Percentiles rank a stretch among this genome's conserved stretches.
Conservation (phyloP, 1,140 invertebrate species). For the Capitella teleta region DNA sequence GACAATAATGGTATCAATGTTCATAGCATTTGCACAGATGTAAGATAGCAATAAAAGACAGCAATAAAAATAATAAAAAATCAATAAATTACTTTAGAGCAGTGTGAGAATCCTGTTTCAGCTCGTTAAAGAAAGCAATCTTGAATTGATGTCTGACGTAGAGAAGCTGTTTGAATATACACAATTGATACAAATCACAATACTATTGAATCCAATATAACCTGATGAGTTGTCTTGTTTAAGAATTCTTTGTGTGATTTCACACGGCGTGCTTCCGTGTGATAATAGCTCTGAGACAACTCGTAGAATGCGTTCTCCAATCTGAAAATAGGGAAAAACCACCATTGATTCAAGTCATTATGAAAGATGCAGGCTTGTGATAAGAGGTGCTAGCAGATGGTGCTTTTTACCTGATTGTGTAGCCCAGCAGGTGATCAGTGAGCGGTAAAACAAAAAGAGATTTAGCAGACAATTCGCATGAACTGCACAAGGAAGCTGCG, state of each 20-base stretch:
- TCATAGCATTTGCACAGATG: not conserved
- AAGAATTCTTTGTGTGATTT: slow-evolving; percentile 80
- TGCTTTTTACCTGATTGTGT: slow-evolving; percentile 38
- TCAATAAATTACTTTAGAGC: slow-evolving; percentile 65
- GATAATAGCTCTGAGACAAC: slow-evolving; percentile 82
- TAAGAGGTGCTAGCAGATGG: not conserved
- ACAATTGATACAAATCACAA: slow-evolving; percentile 2
- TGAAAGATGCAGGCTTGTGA: not conserved
- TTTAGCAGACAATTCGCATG: slow-evolving; percentile 84
- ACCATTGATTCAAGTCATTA: not conserved
- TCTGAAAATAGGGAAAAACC: slow-evolving; percentile 16
- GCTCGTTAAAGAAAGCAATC: slow-evolving; percentile 88
- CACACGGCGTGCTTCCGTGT: slow-evolving; percentile 72
- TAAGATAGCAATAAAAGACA: not conserved
- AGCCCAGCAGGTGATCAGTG: slow-evolving; percentile 75
- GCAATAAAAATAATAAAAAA: slow-evolving; percentile 3
- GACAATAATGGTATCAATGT: slow-evolving; percentile 2
- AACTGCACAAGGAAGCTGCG: slow-evolving; percentile 72
- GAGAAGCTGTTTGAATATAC: slow-evolving; percentile 49
- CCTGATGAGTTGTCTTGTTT: slow-evolving; percentile 79
- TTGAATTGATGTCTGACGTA: slow-evolving; percentile 95
- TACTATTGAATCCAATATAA: slow-evolving; percentile 12
- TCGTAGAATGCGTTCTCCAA: slow-evolving; percentile 89
- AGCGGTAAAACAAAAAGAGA: slow-evolving; percentile 81
- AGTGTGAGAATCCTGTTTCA: slow-evolving; percentile 75